Conservation (phyloP, 2,888 invertebrate species). For the Archips crataeganus region DNA sequence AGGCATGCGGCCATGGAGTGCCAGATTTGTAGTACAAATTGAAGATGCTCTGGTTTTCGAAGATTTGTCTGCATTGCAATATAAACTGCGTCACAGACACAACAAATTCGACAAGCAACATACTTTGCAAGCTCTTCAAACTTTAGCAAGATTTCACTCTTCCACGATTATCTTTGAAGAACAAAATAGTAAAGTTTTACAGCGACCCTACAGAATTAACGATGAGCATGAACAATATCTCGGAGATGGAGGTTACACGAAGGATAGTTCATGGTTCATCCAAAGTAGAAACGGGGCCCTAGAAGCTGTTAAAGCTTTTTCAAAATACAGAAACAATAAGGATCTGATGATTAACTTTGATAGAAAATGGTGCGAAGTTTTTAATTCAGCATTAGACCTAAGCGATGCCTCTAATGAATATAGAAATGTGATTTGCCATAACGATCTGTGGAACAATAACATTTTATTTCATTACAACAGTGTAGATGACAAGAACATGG, state of each 20-base stretch:
- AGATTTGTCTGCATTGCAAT: slow-evolving; percentile 69
- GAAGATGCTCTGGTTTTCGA: slow-evolving; percentile 74
- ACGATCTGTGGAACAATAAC: slow-evolving; percentile 88
- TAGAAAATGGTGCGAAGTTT: slow-evolving; percentile 63
- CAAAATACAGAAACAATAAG: slow-evolving; percentile 60
- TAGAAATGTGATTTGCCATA: slow-evolving; percentile 85
- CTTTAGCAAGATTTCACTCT: slow-evolving; percentile 82
- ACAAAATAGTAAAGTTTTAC: slow-evolving; percentile 61
- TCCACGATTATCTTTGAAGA: slow-evolving; percentile 83
- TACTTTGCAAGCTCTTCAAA: slow-evolving; percentile 73
- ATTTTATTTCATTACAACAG: slow-evolving; percentile 82
- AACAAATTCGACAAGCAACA: slow-evolving; percentile 77
- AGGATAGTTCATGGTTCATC: slow-evolving; percentile 63
- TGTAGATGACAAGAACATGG: slow-evolving; percentile 50
- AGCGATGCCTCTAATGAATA: slow-evolving; percentile 63
- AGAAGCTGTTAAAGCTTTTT: slow-evolving; percentile 64
- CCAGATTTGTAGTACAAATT: slow-evolving; percentile 60
- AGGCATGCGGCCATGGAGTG: slow-evolving; percentile 61
- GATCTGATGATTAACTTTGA: slow-evolving; percentile 57
- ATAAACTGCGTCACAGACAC: slow-evolving; percentile 66
- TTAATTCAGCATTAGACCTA: slow-evolving; percentile 62
- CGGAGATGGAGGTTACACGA: slow-evolving; percentile 63
- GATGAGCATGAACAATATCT: slow-evolving; percentile 62
- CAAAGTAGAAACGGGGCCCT: slow-evolving; percentile 73
- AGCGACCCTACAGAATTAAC: slow-evolving; percentile 58